A percentile compares a stretch with the other conserved stretches of the same genome.
These are phyloP conservation scores for Limnothrissa miodon DNA, from an alignment of 2,113 vertebrate species.

Conservation along the genomic window DNA sequence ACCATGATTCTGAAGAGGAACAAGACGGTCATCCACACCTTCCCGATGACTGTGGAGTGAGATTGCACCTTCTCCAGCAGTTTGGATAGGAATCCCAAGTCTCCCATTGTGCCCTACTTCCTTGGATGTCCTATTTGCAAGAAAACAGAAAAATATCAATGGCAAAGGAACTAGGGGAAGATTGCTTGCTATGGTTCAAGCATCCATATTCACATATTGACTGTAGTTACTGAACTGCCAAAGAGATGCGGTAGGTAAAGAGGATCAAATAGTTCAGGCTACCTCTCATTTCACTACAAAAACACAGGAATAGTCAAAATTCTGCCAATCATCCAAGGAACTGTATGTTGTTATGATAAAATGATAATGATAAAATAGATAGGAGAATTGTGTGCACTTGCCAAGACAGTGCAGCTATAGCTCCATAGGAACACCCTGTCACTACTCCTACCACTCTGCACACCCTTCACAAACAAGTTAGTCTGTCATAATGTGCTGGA, in stretches of 20 bases:
- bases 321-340: too few relatives aligned
- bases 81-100: constrained; percentile 82
- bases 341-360: too few relatives aligned
- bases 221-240: neutral
- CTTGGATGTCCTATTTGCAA: constrained; percentile 12
- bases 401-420: too few relatives aligned
- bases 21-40: constrained; percentile 94
- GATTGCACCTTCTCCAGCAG: constrained; percentile 89
- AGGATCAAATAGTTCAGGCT: neutral
- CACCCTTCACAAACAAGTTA: neutral
- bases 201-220: too few relatives aligned
- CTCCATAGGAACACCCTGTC: neutral
- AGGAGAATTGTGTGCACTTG: too few relatives aligned
- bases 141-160: constrained; percentile 26
- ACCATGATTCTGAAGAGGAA: constrained; percentile 96
- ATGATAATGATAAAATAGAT: too few relatives aligned
- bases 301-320: too few relatives aligned
- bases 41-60: constrained; percentile 84
- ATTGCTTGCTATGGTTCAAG: neutral
- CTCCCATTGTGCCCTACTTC: constrained; percentile 59
- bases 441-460: neutral
- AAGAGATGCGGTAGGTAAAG: neutral
- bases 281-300: neutral
- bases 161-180: neutral
- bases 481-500: neutral